Evolutionary conservation across 2,797 vertebrate genomes (phyloP).

Genomic region (Hafferia zeledoni): DNA sequence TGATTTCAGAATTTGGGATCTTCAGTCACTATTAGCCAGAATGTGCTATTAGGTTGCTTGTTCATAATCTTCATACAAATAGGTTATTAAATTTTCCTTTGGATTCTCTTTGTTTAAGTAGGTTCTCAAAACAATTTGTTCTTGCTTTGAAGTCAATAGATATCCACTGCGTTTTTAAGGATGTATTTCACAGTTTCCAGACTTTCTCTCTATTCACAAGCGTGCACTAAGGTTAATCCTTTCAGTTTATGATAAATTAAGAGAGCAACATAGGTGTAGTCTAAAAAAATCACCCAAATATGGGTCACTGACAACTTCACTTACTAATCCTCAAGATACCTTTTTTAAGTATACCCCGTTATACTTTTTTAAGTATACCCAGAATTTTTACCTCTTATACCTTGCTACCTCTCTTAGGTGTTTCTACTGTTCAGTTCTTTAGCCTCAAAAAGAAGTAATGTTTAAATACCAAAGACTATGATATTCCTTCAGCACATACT

Average conservation of each 20-base stretch:
- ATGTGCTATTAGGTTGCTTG: background rate
- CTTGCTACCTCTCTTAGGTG: rapidly evolving
- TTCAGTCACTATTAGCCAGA: background rate
- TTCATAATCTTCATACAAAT: background rate
- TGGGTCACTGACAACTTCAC: background rate
- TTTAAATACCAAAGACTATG: background rate
- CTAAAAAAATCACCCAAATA: background rate
- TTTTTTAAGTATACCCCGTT: background rate
- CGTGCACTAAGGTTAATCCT: background rate
- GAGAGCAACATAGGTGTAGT: background rate
- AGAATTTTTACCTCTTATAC: background rate
- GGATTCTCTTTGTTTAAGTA: background rate
- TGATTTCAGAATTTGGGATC: background rate
- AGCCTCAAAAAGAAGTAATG: background rate
- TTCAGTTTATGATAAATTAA: background rate
- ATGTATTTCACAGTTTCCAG: background rate
- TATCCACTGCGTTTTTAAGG: background rate
- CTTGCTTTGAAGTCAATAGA: background rate
- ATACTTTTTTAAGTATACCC: too few relatives aligned
- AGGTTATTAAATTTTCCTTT: background rate
- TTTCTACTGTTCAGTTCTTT: background rate
- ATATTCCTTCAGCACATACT: background rate
- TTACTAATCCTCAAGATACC: background rate
- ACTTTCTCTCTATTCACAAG: background rate
- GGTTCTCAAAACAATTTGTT: background rate